A percentile compares a stretch with the other conserved stretches of the same genome.
Evolutionary conservation across 2,888 invertebrate species (phyloP).

Genomic region (Diarsia rubi): DNA sequence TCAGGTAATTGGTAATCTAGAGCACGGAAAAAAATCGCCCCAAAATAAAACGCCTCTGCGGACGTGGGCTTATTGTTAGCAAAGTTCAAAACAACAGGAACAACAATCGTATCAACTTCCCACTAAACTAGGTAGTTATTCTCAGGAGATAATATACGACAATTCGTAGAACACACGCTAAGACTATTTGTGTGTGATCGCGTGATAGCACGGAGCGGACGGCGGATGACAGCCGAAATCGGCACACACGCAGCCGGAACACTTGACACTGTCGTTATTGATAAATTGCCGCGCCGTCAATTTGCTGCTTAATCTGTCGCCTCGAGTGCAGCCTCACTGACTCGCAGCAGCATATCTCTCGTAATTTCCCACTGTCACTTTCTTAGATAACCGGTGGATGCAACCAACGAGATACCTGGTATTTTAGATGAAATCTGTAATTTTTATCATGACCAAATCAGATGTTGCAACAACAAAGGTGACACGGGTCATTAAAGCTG

Average conservation of each 20-base stretch:
- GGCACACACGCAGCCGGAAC: conserved; percentile 83
- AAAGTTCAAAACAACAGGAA: conserved; percentile 41
- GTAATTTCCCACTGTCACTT: conserved; percentile 77
- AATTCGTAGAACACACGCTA: conserved; percentile 40
- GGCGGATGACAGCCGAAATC: conserved; percentile 83
- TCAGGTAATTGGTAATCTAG: not conserved
- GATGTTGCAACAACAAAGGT: not conserved
- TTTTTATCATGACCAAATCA: not conserved
- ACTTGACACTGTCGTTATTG: conserved; percentile 89
- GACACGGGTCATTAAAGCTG: not conserved
- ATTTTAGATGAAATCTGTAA: conserved; percentile 3
- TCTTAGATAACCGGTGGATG: conserved; percentile 56
- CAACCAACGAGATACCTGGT: conserved; percentile 7
- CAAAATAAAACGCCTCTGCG: not conserved
- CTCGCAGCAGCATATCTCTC: conserved; percentile 59
- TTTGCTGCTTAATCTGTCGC: conserved; percentile 77
- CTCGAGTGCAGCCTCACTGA: conserved; percentile 72
- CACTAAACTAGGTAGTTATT: conserved; percentile 29
- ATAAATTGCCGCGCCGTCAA: conserved; percentile 87
- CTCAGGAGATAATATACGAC: conserved; percentile 12
- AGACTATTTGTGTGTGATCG: conserved; percentile 55
- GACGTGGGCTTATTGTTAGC: not conserved
- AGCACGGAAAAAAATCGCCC: not conserved
- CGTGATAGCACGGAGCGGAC: conserved; percentile 66
- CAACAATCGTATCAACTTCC: conserved; percentile 29